Evolutionary conservation across 1,140 invertebrate species (phyloP), one percentile per base, ranked within the genome.

Genomic region (Drosophila ambigua): DNA sequence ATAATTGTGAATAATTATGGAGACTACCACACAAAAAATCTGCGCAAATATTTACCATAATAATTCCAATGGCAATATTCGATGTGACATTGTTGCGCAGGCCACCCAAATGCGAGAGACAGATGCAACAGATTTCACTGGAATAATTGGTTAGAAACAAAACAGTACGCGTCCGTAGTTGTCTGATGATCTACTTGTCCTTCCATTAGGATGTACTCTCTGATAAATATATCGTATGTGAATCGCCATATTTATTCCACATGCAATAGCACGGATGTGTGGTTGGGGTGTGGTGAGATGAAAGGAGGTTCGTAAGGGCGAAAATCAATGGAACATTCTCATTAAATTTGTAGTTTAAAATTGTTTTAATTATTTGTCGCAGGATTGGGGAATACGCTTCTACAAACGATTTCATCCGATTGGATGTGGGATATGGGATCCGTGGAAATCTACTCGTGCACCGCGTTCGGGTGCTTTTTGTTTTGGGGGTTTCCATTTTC

Each of bases 341-440:
- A 69, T 58, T 71, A 58, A 71, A 71, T 71, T 65, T 69, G n/a
- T n/a, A n/a, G n/a, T n/a, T 58, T 71, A 58, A 71, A 71, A 69
- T 65, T 69, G 52, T 58, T 71, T 71, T 69, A 71, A 71, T 71
- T 71, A 69, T 58, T 43, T 26, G 52, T 7, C 26, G 23, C 8
- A n/a, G 7, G 11, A 45, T 7, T 24, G 9, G 44, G 2, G 63
- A 31, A 31, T 31, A 4, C 35, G n/a, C 24, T 15, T 6, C 24
- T 23, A 9, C 31, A 41, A 67, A 68, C 50, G 49, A 69, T 50
- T 45, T 8, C 16, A 41, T 39, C 63, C 52, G 65, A 71, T 69
- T 50, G 51, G 11, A 69, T 35, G 48, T 15, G 53, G 44, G 53
- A 48, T 23, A 20, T 4, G 20, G 9, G 4, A 15, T 16, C 44